phyloP scores from a whole-genome alignment of 2,888 invertebrate genomes.

The Plagiodera versicolora region DNA sequence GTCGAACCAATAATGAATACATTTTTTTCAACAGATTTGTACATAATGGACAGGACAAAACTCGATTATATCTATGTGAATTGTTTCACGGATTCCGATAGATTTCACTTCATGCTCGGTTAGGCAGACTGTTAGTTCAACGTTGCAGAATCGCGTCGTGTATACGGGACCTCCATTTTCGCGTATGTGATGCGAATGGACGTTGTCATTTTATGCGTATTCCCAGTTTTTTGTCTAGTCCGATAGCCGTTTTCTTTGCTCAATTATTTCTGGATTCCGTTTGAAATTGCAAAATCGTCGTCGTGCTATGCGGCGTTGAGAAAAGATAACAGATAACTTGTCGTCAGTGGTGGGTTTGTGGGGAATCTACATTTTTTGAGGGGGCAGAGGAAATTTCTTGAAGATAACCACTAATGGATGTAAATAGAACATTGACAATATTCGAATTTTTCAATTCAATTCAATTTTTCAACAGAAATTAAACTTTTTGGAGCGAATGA shows the following conservation, averaged over 20 bases:
- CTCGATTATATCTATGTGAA: not conserved
- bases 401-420: too few relatives aligned
- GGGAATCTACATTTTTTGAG: not conserved
- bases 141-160: constrained; percentile 2
- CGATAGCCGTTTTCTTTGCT: not conserved
- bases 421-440: too few relatives aligned
- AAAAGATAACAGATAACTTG: not conserved
- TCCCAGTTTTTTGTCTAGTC: not conserved
- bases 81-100: not conserved
- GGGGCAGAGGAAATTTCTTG: too few relatives aligned
- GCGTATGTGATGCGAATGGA: not conserved
- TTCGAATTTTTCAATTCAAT: too few relatives aligned
- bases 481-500: too few relatives aligned
- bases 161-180: not conserved
- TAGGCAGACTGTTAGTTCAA: constrained; percentile 18
- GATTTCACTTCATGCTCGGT: constrained; percentile 13
- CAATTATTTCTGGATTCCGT: not conserved
- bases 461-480: too few relatives aligned
- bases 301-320: not conserved
- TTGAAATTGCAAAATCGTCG: not conserved
- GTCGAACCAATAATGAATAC: not conserved
- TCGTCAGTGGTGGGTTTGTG: not conserved
- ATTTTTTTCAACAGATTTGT: too few relatives aligned
- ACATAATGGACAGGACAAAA: not conserved
- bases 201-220: constrained; percentile 1